phyloP scores from a whole-genome alignment of 2,888 invertebrate species.

The Dione vanillae region DNA sequence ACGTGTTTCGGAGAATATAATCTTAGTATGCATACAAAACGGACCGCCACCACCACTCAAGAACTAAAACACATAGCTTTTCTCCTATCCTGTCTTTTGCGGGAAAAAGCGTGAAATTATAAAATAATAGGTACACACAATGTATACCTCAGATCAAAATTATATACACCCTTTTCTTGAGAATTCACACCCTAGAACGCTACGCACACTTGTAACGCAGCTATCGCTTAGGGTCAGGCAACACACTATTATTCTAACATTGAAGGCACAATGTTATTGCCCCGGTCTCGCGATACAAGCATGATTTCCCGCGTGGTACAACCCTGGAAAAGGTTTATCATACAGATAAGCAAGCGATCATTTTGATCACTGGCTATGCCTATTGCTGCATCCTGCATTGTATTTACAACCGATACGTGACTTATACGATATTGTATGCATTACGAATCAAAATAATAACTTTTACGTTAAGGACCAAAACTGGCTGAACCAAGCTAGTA shows the following conservation, averaged over 20 bases:
- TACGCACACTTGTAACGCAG: constrained; percentile 51
- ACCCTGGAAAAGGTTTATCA: constrained; percentile 50
- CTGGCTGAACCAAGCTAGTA: too few species aligned
- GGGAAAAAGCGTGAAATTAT: not conserved
- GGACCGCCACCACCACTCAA: too few species aligned
- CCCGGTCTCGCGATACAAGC: constrained; percentile 47
- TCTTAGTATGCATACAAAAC: too few species aligned
- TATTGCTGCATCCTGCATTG: not conserved
- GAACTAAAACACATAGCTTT: too few species aligned
- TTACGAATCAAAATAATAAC: too few species aligned
- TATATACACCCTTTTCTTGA: constrained; percentile 42
- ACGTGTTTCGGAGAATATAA: too few species aligned
- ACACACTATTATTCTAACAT: constrained; percentile 50
- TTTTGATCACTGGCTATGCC: not conserved
- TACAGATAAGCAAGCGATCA: constrained; percentile 22
- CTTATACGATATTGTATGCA: too few species aligned
- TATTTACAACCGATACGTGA: too few species aligned
- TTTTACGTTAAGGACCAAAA: too few species aligned
- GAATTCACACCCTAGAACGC: constrained; percentile 47
- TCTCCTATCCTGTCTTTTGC: not conserved
- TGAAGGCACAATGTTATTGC: constrained; percentile 56
- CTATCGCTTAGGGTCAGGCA: constrained; percentile 58
- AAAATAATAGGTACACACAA: not conserved
- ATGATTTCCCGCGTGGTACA: constrained; percentile 75
- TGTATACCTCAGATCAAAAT: not conserved